Percentiles rank a stretch among this genome's conserved stretches.
Evolutionary conservation across 1,140 invertebrate species (phyloP).

Genomic region (Apolygus lucorum): DNA sequence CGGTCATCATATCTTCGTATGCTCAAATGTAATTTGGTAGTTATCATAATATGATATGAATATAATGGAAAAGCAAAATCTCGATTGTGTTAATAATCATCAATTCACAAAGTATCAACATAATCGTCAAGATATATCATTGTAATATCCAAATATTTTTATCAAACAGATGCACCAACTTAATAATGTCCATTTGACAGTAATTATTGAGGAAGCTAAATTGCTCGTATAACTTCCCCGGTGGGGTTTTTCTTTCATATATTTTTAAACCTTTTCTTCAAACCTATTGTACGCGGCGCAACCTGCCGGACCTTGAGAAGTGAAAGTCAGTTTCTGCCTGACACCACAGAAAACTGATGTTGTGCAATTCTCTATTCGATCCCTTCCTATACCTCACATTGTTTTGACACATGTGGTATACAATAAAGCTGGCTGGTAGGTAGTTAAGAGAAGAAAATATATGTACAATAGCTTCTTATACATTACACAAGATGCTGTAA

Average conservation of each 20-base stretch:
- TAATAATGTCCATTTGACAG: background rate
- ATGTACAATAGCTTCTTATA: too few relatives aligned
- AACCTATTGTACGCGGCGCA: background rate
- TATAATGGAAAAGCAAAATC: too few relatives aligned
- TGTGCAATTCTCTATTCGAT: background rate
- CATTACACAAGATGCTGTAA: too few relatives aligned
- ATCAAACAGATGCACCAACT: background rate
- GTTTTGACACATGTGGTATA: too few relatives aligned
- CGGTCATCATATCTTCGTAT: too few relatives aligned
- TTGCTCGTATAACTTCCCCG: background rate
- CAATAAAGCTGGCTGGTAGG: too few relatives aligned
- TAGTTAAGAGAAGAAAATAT: too few relatives aligned
- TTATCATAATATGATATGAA: too few relatives aligned
- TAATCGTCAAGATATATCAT: background rate
- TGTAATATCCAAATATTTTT: background rate
- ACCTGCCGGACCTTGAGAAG: background rate
- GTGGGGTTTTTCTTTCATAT: background rate
- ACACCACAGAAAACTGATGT: background rate
- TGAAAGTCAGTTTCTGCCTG: conserved; percentile 5
- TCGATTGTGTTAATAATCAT: background rate
- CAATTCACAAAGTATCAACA: background rate
- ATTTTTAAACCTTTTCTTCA: background rate
- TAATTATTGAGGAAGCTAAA: background rate
- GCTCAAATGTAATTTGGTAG: too few relatives aligned
- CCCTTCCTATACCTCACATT: too few relatives aligned